Conservation (phyloP, 1,140 invertebrate species). For the Riptortus pedestris region DNA sequence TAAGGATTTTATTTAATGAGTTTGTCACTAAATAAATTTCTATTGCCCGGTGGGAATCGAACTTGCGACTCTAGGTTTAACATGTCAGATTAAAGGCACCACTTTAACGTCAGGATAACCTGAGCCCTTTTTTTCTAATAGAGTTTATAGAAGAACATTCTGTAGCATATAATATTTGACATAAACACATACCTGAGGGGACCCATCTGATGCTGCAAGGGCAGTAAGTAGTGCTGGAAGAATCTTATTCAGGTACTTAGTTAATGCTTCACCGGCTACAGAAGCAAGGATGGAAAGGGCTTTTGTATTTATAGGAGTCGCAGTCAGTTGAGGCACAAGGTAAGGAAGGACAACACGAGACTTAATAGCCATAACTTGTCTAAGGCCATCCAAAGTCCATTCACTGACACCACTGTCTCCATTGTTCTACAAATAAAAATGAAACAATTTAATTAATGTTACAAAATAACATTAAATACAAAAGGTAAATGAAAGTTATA, state of each 20-base stretch:
- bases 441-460: conserved; percentile 8
- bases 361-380: conserved; percentile 95
- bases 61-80: no score
- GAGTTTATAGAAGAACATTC: no score
- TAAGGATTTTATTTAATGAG: no score
- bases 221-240: conserved; percentile 78
- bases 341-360: conserved; percentile 90
- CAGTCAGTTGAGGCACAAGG: conserved; percentile 85
- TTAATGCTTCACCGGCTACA: conserved; percentile 86
- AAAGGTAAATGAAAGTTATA: not conserved
- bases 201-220: conserved; percentile 55
- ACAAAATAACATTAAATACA: not conserved
- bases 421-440: conserved; percentile 49
- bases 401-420: conserved; percentile 62
- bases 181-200: conserved; percentile 45
- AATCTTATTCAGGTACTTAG: conserved; percentile 80
- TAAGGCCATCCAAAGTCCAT: conserved; percentile 82
- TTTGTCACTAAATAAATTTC: no score
- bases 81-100: no score
- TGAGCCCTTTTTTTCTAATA: no score
- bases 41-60: no score
- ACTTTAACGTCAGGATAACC: no score
- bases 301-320: conserved; percentile 79
- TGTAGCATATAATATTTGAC: no score
- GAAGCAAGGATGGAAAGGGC: conserved; percentile 84